Evolutionary conservation across 2,888 invertebrate species (phyloP).

Genomic region (Crepidodera aurea): DNA sequence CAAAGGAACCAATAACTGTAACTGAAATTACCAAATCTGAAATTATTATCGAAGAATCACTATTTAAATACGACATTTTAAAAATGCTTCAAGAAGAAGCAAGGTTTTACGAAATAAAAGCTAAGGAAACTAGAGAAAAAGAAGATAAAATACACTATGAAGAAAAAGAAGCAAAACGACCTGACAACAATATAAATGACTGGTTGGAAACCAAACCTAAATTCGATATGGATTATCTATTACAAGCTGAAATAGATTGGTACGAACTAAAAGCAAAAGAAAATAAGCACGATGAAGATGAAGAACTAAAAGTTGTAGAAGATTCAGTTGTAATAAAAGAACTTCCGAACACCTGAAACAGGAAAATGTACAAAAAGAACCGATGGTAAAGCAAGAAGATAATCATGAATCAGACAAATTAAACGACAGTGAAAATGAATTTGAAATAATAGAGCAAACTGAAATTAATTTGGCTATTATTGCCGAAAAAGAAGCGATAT

Average conservation of each 20-base stretch:
- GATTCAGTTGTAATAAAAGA: not conserved
- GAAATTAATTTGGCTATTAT: not conserved
- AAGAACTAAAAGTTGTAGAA: constrained; percentile 1
- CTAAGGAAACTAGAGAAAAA: constrained; percentile 15
- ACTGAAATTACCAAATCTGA: not conserved
- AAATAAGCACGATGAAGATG: not conserved
- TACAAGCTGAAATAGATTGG: constrained; percentile 46
- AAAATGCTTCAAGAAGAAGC: constrained; percentile 41
- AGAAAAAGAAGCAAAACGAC: constrained; percentile 32
- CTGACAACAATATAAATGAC: constrained; percentile 1
- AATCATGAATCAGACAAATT: too few species aligned
- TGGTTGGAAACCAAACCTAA: constrained; percentile 2
- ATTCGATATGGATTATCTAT: constrained; percentile 40
- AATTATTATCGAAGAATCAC: constrained; percentile 20
- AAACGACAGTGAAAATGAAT: not conserved
- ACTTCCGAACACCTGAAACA: not conserved
- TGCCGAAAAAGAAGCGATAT: not conserved
- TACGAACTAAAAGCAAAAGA: constrained; percentile 37
- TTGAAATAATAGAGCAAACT: not conserved
- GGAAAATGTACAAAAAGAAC: too few species aligned
- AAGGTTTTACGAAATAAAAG: constrained; percentile 34
- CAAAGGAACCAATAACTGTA: too few species aligned
- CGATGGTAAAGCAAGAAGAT: too few species aligned
- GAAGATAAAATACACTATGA: constrained; percentile 23
- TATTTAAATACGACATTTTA: constrained; percentile 39